A percentile compares a stretch with the other conserved stretches of the same genome.
Conservation (phyloP, 1,140 invertebrate genomes). For the Andricus grossulariae region DNA sequence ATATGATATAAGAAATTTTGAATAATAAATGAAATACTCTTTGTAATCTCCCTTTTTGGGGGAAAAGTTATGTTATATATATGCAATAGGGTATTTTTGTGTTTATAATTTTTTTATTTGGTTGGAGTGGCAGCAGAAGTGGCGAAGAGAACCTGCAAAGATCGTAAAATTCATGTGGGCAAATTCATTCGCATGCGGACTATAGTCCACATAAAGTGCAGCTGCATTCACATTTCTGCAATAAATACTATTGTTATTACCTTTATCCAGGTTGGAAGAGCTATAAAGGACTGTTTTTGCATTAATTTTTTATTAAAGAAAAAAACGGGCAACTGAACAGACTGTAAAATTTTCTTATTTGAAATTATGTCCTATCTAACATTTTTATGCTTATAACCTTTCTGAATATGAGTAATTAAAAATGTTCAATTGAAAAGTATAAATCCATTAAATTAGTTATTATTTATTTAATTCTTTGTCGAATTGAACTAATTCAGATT, state of each 20-base stretch:
- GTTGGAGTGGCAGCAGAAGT: not conserved
- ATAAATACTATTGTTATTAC: slow-evolving; percentile 6
- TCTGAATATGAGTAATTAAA: too few species aligned
- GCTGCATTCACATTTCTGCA: slow-evolving; percentile 11
- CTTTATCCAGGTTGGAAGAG: not conserved
- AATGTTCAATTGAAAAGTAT: too few species aligned
- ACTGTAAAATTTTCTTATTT: too few species aligned
- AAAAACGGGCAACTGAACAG: not conserved
- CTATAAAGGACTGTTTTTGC: not conserved
- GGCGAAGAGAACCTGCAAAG: not conserved
- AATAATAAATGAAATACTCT: too few species aligned
- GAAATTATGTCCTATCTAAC: too few species aligned
- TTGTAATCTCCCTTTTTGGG: too few species aligned
- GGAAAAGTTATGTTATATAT: not conserved
- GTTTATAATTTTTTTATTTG: too few species aligned
- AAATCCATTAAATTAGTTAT: too few species aligned
- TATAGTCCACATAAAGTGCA: not conserved
- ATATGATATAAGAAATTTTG: too few species aligned
- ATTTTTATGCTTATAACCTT: too few species aligned
- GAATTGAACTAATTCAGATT: too few species aligned
- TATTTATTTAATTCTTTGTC: too few species aligned
- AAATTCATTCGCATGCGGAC: slow-evolving; percentile 12
- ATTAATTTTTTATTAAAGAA: not conserved
- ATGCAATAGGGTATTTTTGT: not conserved
- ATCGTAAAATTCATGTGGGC: slow-evolving; percentile 16